phyloP scores from a whole-genome alignment of 2,888 invertebrate species.

The Phytoseiulus persimilis region DNA sequence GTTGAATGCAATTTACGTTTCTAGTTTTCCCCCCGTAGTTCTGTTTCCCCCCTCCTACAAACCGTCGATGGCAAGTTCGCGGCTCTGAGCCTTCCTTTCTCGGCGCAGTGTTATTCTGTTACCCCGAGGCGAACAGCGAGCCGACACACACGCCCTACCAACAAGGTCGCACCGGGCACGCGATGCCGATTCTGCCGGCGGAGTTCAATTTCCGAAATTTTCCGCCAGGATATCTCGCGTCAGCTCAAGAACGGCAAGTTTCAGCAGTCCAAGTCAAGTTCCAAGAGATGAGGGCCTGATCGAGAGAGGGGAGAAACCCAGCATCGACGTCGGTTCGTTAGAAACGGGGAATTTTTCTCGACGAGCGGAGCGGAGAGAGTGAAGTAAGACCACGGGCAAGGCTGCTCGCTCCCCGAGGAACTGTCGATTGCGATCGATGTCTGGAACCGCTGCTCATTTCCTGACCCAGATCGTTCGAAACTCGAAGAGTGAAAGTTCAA shows the following conservation, averaged over 20 bases:
- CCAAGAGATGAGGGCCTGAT: neutral
- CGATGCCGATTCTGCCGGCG: neutral
- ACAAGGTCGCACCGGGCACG: neutral
- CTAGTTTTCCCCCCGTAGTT: neutral
- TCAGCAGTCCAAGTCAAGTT: neutral
- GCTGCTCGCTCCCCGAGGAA: too few relatives aligned
- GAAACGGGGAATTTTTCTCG: too few relatives aligned
- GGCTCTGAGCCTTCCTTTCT: neutral
- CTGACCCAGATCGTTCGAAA: too few relatives aligned
- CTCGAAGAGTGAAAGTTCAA: too few relatives aligned
- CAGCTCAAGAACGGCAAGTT: neutral
- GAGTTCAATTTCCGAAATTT: neutral
- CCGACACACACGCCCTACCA: neutral
- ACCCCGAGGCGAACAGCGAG: neutral
- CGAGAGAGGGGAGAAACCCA: too few relatives aligned
- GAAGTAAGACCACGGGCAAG: too few relatives aligned
- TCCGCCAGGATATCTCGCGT: neutral
- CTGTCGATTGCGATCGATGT: too few relatives aligned
- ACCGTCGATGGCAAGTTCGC: too few relatives aligned
- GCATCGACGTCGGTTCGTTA: too few relatives aligned
- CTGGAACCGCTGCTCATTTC: too few relatives aligned
- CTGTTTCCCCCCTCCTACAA: neutral
- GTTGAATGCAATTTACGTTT: neutral
- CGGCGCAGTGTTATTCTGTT: neutral
- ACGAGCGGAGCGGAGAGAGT: too few relatives aligned